These are phyloP conservation scores for Nematostella vectensis DNA, from an alignment of 92 coral and sea anemone genomes.

Conservation along the genomic window DNA sequence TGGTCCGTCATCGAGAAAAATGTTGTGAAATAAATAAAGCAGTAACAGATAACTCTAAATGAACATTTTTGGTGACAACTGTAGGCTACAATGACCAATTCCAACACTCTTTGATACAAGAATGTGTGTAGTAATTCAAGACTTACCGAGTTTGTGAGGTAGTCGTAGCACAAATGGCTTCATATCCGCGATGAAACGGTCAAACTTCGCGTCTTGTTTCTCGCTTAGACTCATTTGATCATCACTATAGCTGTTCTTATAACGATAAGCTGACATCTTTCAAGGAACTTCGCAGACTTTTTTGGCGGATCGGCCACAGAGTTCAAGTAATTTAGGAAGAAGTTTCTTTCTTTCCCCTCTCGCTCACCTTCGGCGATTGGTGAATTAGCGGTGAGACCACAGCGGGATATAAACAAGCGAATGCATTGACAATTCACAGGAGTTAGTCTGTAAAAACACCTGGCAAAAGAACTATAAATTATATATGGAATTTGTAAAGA, in stretches of 20 bases:
- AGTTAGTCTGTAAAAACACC: conserved; percentile 34
- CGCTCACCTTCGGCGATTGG: conserved; percentile 4
- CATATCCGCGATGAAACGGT: conserved; percentile 84
- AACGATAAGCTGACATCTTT: conserved; percentile 69
- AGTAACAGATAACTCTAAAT: no score
- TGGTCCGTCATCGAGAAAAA: no score
- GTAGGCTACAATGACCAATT: no score
- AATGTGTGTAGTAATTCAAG: no score
- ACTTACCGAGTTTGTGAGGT: conserved; percentile 79
- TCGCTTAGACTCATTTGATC: conserved; percentile 57
- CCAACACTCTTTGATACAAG: no score
- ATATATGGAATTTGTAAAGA: conserved; percentile 69
- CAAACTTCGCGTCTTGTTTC: conserved; percentile 80
- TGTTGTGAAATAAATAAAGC: no score
- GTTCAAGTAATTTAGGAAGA: background rate
- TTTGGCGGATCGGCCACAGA: no score
- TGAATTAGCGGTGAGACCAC: background rate
- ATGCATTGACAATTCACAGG: no score
- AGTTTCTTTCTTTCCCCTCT: background rate
- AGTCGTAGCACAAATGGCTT: conserved; percentile 87
- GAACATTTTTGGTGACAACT: no score
- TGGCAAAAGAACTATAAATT: conserved; percentile 36
- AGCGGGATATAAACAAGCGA: conserved; percentile 1
- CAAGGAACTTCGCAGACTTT: conserved; percentile 15
- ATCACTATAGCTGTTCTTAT: conserved; percentile 35